Evolutionary conservation across 2,797 vertebrate species (phyloP).

Genomic region (Enteromius radiatus): DNA sequence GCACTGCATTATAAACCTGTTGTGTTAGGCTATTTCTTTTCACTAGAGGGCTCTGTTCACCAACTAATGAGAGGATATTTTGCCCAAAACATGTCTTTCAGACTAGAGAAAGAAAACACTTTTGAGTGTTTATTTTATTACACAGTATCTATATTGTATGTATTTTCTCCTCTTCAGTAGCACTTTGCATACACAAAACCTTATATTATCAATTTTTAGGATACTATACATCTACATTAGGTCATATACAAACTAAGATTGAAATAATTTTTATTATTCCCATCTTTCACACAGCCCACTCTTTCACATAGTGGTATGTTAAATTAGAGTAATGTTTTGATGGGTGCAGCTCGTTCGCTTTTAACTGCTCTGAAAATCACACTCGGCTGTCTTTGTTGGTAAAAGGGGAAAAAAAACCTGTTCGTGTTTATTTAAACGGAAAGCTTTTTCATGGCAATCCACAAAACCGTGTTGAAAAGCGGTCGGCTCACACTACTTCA

Average conservation of each 20-base stretch:
- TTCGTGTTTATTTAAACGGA: conserved; percentile 62
- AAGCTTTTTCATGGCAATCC: conserved; percentile 57
- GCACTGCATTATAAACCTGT: neutral
- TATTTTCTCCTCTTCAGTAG: neutral
- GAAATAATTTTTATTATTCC: no score
- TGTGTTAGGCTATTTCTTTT: neutral
- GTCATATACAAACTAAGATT: no score
- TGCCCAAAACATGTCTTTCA: neutral
- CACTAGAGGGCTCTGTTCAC: conserved; percentile 30
- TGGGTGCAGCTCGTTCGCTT: neutral
- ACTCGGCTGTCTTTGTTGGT: conserved; percentile 58
- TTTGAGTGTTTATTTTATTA: neutral
- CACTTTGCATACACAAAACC: neutral
- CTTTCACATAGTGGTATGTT: no score
- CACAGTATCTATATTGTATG: neutral
- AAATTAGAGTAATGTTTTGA: neutral
- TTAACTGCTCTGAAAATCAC: conserved; percentile 55
- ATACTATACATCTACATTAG: no score
- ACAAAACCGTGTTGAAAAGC: conserved; percentile 57
- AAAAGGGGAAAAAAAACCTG: no score
- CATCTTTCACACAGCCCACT: no score
- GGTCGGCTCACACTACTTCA: conserved; percentile 56
- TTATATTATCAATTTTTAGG: neutral
- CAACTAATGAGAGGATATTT: neutral
- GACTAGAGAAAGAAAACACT: neutral